phyloP scores from a whole-genome alignment of 2,797 vertebrate species.

The Dallia pectoralis region DNA sequence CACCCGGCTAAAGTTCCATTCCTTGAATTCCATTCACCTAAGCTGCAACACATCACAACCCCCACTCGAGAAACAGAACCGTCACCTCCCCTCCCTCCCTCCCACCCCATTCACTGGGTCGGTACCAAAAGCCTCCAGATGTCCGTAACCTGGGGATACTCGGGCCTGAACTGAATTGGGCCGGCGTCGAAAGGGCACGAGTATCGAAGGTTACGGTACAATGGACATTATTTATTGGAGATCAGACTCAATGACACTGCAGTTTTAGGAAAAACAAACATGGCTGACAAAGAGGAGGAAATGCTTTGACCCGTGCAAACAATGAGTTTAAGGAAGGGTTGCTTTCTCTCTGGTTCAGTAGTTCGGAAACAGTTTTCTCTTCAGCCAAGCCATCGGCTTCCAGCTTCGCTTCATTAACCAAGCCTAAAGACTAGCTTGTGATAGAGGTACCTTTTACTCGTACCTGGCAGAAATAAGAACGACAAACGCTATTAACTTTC shows the following conservation, averaged over 20 bases:
- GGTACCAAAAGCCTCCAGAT: neutral
- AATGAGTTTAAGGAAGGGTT: conserved; percentile 5
- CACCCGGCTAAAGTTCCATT: conserved; percentile 11
- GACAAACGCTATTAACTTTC: neutral
- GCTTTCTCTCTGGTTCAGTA: conserved; percentile 7
- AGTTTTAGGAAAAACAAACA: neutral
- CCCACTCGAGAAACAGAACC: neutral
- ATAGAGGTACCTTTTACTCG: neutral
- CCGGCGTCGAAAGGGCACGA: no score
- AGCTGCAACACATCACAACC: conserved; percentile 5
- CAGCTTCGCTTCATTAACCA: conserved; percentile 24
- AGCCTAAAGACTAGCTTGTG: conserved; percentile 17
- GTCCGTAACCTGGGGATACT: neutral
- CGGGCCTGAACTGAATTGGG: no score
- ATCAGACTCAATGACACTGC: neutral
- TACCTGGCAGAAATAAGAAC: neutral
- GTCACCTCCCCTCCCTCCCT: neutral
- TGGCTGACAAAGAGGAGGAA: conserved; percentile 6
- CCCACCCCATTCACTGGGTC: neutral
- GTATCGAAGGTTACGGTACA: no score
- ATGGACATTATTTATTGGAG: conserved; percentile 1
- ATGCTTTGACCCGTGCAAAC: conserved; percentile 8
- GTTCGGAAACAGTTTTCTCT: conserved; percentile 23
- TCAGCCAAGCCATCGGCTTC: conserved; percentile 16
- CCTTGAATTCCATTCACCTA: conserved; percentile 12